Evolutionary conservation across 2,888 invertebrate genomes (phyloP), one percentile per base, ranked within the genome.

Genomic region (Deroplatys truncata): DNA sequence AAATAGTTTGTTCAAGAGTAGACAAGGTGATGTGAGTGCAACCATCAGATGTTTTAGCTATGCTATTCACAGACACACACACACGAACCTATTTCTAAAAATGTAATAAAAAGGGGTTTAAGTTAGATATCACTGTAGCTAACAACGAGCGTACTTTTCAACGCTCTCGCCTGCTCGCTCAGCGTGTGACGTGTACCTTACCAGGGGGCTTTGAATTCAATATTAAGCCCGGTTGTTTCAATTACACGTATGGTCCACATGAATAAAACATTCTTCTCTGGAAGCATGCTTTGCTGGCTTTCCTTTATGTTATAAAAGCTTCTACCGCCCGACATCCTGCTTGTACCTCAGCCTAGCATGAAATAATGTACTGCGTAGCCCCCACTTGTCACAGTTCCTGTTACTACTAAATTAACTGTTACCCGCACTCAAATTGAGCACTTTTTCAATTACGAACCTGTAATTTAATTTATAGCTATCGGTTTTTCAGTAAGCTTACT

Each of bases 221-320:
- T 72, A 56, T 56, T 16, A 56, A 56, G 56, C 3, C 85, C 49
- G 56, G 56, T 43, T 85, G 28, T 49, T 86, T 86, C 86, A 86
- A 56, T 86, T 86, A 86, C 86, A 43, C 56, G 86, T 86, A 86
- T 56, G 86, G 56, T 28, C 43, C 86, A 25, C 20, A 86, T 86
- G 86, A 86, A 86, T 86, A 56, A 86, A 49, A 86, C 86, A 86
- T 86, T 16, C 56, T 9, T n/a, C 86, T 86, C 28, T 56, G 86
- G 86, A 86, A 86, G 49, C 86, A 86, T 86, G 86, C 86, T 86
- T 86, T 86, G 86, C 86, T 86, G 49, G 56, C 28, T 86, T 10
- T 28, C 86, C 86, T 86, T 86, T 56, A 86, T 86, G 56, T 56
- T 86, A 28, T 28, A 56, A 86, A 86, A 20, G 56, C 56, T 20